Percentiles rank a stretch among this genome's conserved stretches.
phyloP scores from a whole-genome alignment of 2,797 vertebrate species.

The Corythornis leucogaster region DNA sequence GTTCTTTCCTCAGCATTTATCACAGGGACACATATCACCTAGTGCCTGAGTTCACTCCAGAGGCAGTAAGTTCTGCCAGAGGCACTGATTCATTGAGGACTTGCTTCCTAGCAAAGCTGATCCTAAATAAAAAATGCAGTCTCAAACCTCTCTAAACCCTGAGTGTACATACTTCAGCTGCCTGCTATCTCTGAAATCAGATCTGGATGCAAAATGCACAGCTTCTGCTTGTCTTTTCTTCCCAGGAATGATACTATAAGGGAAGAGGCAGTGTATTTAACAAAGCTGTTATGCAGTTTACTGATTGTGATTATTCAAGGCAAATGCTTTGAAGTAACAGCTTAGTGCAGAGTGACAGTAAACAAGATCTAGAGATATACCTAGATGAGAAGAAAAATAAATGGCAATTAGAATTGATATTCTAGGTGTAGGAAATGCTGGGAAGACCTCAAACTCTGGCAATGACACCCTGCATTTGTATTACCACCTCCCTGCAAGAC shows the following conservation, averaged over 20 bases:
- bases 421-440: not conserved
- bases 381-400: conserved; percentile 66
- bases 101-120: not conserved
- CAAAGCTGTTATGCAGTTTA: conserved; percentile 59
- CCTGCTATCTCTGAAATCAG: conserved; percentile 47
- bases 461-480: not conserved
- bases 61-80: not conserved
- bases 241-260: conserved; percentile 38
- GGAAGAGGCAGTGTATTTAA: conserved; percentile 57
- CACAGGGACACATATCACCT: not conserved
- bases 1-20: not conserved
- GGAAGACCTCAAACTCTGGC: not conserved
- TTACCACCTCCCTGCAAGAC: not conserved
- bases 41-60: not conserved
- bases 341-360: conserved; percentile 68
- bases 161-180: not conserved
- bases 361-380: conserved; percentile 73
- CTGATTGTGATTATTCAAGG: conserved; percentile 62
- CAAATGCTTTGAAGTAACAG: conserved; percentile 68
- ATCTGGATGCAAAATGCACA: not conserved
- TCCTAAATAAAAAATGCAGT: not conserved
- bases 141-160: not conserved
- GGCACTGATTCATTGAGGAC: not conserved
- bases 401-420: conserved; percentile 59
- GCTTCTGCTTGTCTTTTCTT: conserved; percentile 39